Conservation (phyloP, 2,113 vertebrate species). For the Lathamus discolor region DNA sequence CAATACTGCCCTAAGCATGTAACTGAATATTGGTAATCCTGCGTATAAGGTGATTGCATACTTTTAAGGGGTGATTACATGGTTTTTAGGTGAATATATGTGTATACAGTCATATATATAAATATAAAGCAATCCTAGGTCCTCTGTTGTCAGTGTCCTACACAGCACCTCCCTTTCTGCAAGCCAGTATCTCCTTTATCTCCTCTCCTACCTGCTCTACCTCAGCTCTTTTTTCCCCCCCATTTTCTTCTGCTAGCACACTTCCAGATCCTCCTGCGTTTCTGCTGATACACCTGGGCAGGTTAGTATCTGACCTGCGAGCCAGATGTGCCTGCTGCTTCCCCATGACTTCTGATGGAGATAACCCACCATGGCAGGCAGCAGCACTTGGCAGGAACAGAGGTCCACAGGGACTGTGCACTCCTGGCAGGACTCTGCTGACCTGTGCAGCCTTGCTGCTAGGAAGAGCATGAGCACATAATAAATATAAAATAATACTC, state of each 20-base stretch:
- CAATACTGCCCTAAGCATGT: background rate
- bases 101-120: accelerated
- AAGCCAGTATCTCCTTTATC: background rate
- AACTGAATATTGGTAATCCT: background rate
- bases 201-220: background rate
- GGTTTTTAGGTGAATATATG: background rate
- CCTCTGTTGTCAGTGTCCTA: accelerated
- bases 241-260: background rate
- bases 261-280: background rate
- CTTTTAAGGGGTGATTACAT: accelerated
- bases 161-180: background rate
- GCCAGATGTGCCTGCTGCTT: background rate
- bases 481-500: background rate
- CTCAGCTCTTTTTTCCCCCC: background rate
- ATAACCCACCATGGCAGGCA: background rate
- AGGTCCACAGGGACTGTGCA: accelerated
- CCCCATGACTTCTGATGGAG: accelerated
- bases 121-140: background rate
- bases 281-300: background rate
- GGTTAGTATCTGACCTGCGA: background rate
- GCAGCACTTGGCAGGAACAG: background rate
- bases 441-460: background rate
- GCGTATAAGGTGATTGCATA: accelerated
- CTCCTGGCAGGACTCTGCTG: background rate
- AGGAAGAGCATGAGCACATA: background rate